Conservation (phyloP, 2,797 vertebrate genomes). For the Allobates femoralis region DNA sequence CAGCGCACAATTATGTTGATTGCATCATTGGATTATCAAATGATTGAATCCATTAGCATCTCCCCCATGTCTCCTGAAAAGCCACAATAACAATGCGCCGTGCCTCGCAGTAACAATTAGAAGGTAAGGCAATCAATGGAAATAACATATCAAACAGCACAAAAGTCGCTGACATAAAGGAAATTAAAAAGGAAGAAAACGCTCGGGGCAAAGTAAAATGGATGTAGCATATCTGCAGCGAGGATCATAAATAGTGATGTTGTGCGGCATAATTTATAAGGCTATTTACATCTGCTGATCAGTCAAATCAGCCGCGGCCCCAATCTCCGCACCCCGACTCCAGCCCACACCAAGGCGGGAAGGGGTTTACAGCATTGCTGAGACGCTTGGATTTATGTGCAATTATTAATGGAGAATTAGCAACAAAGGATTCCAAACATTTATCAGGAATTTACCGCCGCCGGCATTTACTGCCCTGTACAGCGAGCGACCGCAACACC, state of each 20-base stretch:
- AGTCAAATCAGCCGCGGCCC: conserved; percentile 8
- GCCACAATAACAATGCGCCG: conserved; percentile 77
- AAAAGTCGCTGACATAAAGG: conserved; percentile 58
- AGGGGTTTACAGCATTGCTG: not conserved
- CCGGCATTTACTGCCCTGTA: not conserved
- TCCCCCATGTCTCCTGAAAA: conserved; percentile 71
- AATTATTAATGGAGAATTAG: not conserved
- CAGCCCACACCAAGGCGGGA: not conserved
- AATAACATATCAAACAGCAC: conserved; percentile 69
- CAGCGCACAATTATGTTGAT: conserved; percentile 73
- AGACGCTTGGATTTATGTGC: not conserved
- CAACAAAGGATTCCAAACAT: not conserved
- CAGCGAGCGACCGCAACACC: not conserved
- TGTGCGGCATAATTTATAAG: conserved; percentile 50
- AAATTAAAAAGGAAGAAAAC: conserved; percentile 52
- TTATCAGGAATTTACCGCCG: not conserved
- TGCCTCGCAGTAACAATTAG: conserved; percentile 83
- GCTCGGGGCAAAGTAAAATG: conserved; percentile 52
- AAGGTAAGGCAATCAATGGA: conserved; percentile 79
- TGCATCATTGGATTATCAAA: conserved; percentile 78
- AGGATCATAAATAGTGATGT: conserved; percentile 51
- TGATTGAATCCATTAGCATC: conserved; percentile 80
- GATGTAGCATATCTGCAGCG: conserved; percentile 35
- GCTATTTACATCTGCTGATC: conserved; percentile 49
- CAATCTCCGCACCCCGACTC: not conserved